A percentile compares a stretch with the other conserved stretches of the same genome.
These are phyloP conservation scores for Charina bottae DNA, from an alignment of 2,113 vertebrate species.

Conservation along the genomic window DNA sequence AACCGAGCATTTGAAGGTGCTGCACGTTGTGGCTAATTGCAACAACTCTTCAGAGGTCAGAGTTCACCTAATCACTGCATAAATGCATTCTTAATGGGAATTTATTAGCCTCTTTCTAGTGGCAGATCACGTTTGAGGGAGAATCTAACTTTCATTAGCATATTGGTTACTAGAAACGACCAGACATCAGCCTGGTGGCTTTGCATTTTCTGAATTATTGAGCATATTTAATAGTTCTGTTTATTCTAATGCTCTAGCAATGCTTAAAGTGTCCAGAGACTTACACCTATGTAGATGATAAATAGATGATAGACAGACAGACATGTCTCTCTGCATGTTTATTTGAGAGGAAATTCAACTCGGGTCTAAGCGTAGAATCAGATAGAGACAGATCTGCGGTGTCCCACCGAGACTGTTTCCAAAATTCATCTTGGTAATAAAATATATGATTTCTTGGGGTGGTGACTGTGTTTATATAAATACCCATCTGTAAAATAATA, in stretches of 20 bases:
- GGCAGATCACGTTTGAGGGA: slow-evolving; percentile 64
- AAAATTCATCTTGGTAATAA: not conserved
- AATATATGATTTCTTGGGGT: not conserved
- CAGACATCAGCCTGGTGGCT: accelerated
- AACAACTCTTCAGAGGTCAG: slow-evolving; percentile 72
- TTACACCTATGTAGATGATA: not conserved
- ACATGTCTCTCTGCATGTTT: not conserved
- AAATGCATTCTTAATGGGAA: slow-evolving; percentile 74
- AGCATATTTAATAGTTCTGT: not conserved
- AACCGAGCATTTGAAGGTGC: slow-evolving; percentile 38
- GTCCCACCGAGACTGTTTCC: not conserved
- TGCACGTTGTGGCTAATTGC: slow-evolving; percentile 70
- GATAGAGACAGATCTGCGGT: not conserved
- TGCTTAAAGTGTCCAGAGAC: not conserved
- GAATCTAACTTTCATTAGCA: slow-evolving; percentile 27
- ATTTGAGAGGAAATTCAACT: not conserved
- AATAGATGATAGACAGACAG: not conserved
- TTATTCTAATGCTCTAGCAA: not conserved
- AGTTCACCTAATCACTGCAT: slow-evolving; percentile 77
- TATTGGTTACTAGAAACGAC: not conserved
- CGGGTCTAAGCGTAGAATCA: not conserved
- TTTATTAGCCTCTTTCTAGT: slow-evolving; percentile 72
- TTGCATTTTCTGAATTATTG: not conserved
- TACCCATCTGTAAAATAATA: not conserved
- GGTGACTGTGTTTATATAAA: not conserved